These are phyloP conservation scores for Saguinus imperator DNA, from an alignment of 2,113 vertebrate species.

Conservation along the genomic window DNA sequence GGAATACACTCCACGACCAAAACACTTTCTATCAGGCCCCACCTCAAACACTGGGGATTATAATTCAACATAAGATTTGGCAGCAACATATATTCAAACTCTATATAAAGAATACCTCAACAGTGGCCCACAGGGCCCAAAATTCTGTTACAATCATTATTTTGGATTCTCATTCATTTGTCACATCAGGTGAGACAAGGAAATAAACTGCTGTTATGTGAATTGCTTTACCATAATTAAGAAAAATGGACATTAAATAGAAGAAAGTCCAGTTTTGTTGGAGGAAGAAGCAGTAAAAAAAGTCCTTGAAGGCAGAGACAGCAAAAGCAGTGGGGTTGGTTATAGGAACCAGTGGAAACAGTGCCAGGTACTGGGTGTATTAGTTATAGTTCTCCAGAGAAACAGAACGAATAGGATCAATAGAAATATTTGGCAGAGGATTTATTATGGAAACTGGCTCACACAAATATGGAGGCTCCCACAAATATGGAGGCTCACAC, in stretches of 20 bases:
- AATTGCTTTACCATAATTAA: background rate
- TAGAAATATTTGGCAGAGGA: background rate
- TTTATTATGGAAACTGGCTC: background rate
- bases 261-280: background rate
- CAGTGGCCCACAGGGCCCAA: background rate
- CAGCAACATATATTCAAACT: too few species aligned
- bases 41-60: too few species aligned
- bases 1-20: too few species aligned
- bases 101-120: background rate
- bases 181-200: background rate
- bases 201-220: background rate
- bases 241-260: background rate
- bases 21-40: too few species aligned
- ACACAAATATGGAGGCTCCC: too few species aligned
- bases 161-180: background rate
- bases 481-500: too few species aligned
- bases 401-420: background rate
- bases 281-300: background rate
- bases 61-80: too few species aligned
- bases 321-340: background rate
- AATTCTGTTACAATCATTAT: background rate
- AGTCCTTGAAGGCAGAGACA: background rate
- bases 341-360: background rate
- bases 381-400: background rate
- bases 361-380: background rate